Percentiles rank a stretch among this genome's conserved stretches.
phyloP scores from a whole-genome alignment of 2,888 invertebrate genomes.

The Hirtodrosophila histrioides region DNA sequence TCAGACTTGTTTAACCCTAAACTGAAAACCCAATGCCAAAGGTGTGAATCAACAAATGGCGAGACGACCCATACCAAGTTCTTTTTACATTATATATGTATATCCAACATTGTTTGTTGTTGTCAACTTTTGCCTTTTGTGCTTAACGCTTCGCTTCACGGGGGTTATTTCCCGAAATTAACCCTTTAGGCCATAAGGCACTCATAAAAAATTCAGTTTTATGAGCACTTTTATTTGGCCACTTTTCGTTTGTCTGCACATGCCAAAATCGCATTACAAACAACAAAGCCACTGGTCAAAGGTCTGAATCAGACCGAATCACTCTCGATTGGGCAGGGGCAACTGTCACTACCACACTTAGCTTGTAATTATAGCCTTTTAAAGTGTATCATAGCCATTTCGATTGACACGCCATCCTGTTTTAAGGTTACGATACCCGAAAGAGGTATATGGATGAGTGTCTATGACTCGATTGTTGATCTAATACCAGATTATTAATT shows the following conservation, averaged over 20 bases:
- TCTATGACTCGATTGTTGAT: not conserved
- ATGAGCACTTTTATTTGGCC: conserved; percentile 76
- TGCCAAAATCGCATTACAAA: conserved; percentile 65
- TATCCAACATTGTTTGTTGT: conserved; percentile 34
- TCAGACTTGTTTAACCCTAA: too few relatives aligned
- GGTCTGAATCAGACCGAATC: conserved; percentile 43
- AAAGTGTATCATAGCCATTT: conserved; percentile 8
- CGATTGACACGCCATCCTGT: conserved; percentile 28
- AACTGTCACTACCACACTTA: conserved; percentile 32
- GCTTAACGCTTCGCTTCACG: conserved; percentile 54
- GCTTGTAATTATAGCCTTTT: conserved; percentile 38
- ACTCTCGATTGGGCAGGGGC: conserved; percentile 16
- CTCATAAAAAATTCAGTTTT: conserved; percentile 80
- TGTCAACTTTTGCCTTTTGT: conserved; percentile 45
- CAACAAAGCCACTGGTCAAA: conserved; percentile 42
- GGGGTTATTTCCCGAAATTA: conserved; percentile 60
- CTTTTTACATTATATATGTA: not conserved
- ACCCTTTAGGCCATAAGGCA: conserved; percentile 64
- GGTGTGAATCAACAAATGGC: conserved; percentile 77
- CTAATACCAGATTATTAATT: too few relatives aligned
- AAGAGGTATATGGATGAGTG: not conserved
- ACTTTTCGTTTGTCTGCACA: conserved; percentile 62
- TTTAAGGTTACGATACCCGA: conserved; percentile 12
- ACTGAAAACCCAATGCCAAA: conserved; percentile 33
- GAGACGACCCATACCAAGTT: conserved; percentile 20